A percentile compares a stretch with the other conserved stretches of the same genome.
phyloP scores from a whole-genome alignment of 2,797 vertebrate species.

The Pelobates cultripes region DNA sequence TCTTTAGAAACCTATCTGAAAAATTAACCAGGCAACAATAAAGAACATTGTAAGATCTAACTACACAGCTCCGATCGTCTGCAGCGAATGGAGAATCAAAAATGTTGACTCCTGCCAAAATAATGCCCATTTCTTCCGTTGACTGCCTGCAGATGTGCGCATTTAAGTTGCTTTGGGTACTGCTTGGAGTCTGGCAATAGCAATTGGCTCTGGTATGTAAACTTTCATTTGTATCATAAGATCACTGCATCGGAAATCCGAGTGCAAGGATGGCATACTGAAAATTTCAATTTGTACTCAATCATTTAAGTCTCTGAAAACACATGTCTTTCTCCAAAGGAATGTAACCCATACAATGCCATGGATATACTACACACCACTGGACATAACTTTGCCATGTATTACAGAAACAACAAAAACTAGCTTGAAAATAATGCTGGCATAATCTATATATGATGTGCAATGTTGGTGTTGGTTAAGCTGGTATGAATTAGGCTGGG shows the following conservation, averaged over 20 bases:
- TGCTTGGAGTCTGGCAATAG: background rate
- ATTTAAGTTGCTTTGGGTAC: background rate
- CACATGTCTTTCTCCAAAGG: too few relatives aligned
- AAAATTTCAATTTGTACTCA: too few relatives aligned
- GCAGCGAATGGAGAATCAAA: slow-evolving; percentile 20
- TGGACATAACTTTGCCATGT: too few relatives aligned
- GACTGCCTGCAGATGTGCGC: background rate
- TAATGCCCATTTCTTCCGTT: background rate
- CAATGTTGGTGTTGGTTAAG: too few relatives aligned
- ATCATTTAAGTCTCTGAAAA: too few relatives aligned
- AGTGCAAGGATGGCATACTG: too few relatives aligned
- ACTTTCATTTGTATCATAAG: background rate
- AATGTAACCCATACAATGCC: too few relatives aligned
- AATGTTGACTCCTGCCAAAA: slow-evolving; percentile 42
- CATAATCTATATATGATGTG: too few relatives aligned
- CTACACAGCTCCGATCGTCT: slow-evolving; percentile 4
- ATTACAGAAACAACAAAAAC: too few relatives aligned
- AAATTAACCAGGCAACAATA: slow-evolving; percentile 34
- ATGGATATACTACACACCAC: too few relatives aligned
- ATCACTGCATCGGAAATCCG: background rate
- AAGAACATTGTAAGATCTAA: slow-evolving; percentile 30
- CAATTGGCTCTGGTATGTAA: slow-evolving; percentile 10
- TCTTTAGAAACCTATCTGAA: slow-evolving; percentile 28
- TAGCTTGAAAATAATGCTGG: too few relatives aligned
- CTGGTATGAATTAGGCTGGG: too few relatives aligned